Percentiles rank a stretch among this genome's conserved stretches.
These are phyloP conservation scores for Clanis bilineata DNA, from an alignment of 2,888 invertebrate genomes.

Conservation along the genomic window DNA sequence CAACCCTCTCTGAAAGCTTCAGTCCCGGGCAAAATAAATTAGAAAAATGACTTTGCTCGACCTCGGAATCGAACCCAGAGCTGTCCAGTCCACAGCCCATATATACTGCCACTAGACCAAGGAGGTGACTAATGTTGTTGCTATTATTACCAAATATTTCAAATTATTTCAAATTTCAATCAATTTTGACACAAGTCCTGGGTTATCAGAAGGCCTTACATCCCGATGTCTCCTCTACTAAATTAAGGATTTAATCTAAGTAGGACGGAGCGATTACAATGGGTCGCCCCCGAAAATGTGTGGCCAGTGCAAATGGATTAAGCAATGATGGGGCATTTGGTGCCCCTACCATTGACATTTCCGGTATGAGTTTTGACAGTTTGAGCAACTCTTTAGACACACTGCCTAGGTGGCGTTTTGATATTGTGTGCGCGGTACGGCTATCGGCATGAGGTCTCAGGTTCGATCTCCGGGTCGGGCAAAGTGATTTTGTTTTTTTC, in stretches of 20 bases:
- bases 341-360: constrained; percentile 11
- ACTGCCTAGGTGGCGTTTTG: no score
- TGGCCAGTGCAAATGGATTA: constrained; percentile 63
- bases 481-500: no score
- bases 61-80: no score
- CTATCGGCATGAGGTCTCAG: no score
- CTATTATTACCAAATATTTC: background rate
- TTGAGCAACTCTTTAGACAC: background rate
- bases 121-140: no score
- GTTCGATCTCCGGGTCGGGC: no score
- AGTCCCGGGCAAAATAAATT: no score
- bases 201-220: background rate
- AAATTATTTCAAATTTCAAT: background rate
- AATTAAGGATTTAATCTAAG: constrained; percentile 23
- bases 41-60: no score
- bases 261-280: constrained; percentile 27
- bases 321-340: constrained; percentile 55
- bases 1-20: no score
- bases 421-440: no score
- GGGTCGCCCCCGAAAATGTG: constrained; percentile 32
- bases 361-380: background rate
- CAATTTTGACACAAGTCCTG: background rate
- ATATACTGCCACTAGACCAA: no score
- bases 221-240: constrained; percentile 22
- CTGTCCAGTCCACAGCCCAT: no score